Percentiles rank a stretch among this genome's conserved stretches.
These are phyloP conservation scores for Lasioglossum malachurum DNA, from an alignment of 2,888 invertebrate genomes.

Conservation along the genomic window DNA sequence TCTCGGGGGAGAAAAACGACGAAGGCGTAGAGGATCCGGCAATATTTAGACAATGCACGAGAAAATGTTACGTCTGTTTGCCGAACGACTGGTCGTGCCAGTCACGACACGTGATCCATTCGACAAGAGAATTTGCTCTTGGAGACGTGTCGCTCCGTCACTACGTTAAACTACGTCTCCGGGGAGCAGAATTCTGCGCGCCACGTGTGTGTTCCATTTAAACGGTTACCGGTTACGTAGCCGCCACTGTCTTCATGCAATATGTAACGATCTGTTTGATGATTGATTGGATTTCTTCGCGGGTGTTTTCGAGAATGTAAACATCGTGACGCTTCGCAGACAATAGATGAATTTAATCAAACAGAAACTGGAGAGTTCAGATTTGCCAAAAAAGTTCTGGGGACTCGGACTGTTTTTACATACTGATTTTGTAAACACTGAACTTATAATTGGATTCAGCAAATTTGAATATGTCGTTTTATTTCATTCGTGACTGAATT, in stretches of 20 bases:
- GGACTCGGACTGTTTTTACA: too few relatives aligned
- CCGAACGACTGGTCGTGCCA: neutral
- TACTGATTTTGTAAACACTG: too few relatives aligned
- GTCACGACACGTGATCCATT: conserved; percentile 35
- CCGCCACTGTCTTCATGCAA: neutral
- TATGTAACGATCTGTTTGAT: neutral
- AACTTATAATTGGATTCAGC: too few relatives aligned
- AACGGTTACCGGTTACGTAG: conserved; percentile 20
- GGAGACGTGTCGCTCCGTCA: conserved; percentile 24
- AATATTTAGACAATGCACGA: conserved; percentile 15
- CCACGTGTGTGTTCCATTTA: conserved; percentile 28
- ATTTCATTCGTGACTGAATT: too few relatives aligned
- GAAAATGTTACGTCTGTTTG: conserved; percentile 21
- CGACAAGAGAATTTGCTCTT: conserved; percentile 45
- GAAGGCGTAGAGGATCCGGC: neutral
- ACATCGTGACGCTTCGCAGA: neutral
- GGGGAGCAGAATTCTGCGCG: conserved; percentile 39
- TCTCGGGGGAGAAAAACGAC: conserved; percentile 2
- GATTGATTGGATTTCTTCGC: neutral
- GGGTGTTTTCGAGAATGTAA: neutral
- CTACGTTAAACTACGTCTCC: conserved; percentile 35
- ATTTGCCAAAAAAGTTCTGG: too few relatives aligned
- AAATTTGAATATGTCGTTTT: too few relatives aligned
- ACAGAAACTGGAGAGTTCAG: too few relatives aligned
- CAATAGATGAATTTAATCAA: too few relatives aligned